Base-by-base conservation (phyloP, 2,888 invertebrate species). In the Parthenolecanium corni region DNA sequence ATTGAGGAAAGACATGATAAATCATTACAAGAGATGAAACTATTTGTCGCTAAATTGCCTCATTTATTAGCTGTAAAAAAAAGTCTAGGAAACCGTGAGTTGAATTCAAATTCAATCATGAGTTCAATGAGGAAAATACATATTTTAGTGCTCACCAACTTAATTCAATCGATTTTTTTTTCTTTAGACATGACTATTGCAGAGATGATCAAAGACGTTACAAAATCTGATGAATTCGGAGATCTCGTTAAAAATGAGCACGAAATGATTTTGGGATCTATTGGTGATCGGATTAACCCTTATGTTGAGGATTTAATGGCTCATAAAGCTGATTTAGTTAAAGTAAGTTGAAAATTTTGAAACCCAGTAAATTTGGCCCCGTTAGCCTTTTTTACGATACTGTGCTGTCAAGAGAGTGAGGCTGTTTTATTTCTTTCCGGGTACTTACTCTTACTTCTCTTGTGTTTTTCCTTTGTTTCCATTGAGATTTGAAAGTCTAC, bases 241-340 rank as follows among this genome's bases (percentile, higher is more conserved):
- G 88, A 90, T 70, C 82, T 82, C 52, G 76, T 92, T 38, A 83
- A 86, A 68, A 82, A 86, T 42, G 94, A 95, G 71, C 95, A 95
- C 72, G 95, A 96, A 71, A 86, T 97, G 69, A 77, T 95, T 68
- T 85, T 92, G 71, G 90, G 92, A 65, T 82, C 90, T 20, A 94
- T 95, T 69, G 87, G 90, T 1, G 97, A 97, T 69, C 91, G 89
- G 73, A 79, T 86, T 0, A 85, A 88, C 72, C 77, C 87, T 0
- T 91, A 85, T 71, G 92, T 98, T 65, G 97, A 97, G 75, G 91
- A 94, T 71, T 81, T 88, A 69, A 93, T 97, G 65, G 88, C 89
- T 0, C 86, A 86, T 70, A 83, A 87, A 71, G 84, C 83, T 68
- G 85, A 92, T 0, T 72, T 95, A 1, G 78, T 83, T 2, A 89